These are phyloP conservation scores for Morelia viridis DNA, from an alignment of 2,797 vertebrate genomes.

Conservation along the genomic window DNA sequence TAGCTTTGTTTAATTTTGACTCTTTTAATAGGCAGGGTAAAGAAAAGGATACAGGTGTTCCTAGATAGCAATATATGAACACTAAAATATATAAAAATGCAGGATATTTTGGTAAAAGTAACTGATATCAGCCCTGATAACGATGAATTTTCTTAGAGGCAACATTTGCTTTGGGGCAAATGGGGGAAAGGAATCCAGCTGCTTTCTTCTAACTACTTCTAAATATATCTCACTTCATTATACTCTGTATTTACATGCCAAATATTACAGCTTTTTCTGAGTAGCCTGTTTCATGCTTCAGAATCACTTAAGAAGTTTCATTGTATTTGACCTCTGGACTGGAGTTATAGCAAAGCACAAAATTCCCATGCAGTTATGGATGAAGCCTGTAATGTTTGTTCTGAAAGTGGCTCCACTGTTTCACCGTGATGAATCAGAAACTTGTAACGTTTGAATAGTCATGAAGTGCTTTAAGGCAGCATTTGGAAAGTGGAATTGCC, in stretches of 20 bases:
- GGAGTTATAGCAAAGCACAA: slow-evolving; percentile 54
- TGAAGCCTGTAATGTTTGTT: slow-evolving; percentile 68
- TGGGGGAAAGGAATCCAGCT: not conserved
- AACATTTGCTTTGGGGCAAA: not conserved
- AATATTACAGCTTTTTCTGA: slow-evolving; percentile 31
- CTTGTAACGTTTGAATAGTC: slow-evolving; percentile 65
- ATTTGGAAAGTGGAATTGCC: slow-evolving; percentile 50
- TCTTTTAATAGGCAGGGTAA: not conserved
- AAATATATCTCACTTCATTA: not conserved
- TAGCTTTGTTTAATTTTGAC: not conserved
- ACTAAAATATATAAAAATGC: not conserved
- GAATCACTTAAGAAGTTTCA: slow-evolving; percentile 64
- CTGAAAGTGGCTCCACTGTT: slow-evolving; percentile 66
- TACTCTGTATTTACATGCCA: not conserved
- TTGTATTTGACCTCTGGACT: slow-evolving; percentile 28
- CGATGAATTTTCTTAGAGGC: not conserved
- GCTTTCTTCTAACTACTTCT: not conserved
- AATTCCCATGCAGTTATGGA: slow-evolving; percentile 49
- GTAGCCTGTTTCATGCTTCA: slow-evolving; percentile 52
- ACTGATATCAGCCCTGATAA: not conserved
- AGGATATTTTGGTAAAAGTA: not conserved
- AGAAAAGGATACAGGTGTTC: not conserved
- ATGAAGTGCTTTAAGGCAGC: slow-evolving; percentile 68
- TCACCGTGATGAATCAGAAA: slow-evolving; percentile 71
- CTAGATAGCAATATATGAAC: not conserved